Evolutionary conservation across 1,140 invertebrate genomes (phyloP), one percentile per base, ranked within the genome.

Genomic region (Bombus confusus): DNA sequence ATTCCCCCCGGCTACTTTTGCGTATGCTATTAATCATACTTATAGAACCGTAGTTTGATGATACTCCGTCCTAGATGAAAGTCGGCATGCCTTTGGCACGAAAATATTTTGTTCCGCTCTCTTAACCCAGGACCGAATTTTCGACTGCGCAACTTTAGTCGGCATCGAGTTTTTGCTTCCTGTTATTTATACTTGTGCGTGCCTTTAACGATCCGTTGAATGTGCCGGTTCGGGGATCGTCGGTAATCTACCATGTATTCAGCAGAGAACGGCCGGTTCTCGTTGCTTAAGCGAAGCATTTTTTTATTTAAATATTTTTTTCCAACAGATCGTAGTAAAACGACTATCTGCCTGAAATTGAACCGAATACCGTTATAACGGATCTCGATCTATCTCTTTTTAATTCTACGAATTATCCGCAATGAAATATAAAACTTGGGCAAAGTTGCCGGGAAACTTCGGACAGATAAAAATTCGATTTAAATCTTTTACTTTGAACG

Each of bases 61-160:
- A 41, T 39, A 52, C 15, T n/a, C 34, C 34, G 41, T 31, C 43
- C 64, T 80, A 69, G 78, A 80, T 69, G 31, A 47, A 52, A 69
- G 41, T 39, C 64, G 78, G 78, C 78, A 80, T 80, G 78, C n/a
- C 78, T 47, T 22, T 52, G 78, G 78, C 78, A 80, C 78, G 64
- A 80, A 34, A 52, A 69, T n/a, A 52, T 80, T 80, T 69, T 80
- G 43, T 80, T 80, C 64, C 64, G 78, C 78, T 71, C 64, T 80
- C 43, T 52, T 78, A 47, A 69, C 4, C 41, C 31, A 80, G 64
- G 78, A 80, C 78, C 78, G 64, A 80, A 69, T 80, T 80, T 69
- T 69, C 78, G 64, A 80, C 34, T 18, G 25, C 34, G 41, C 64
- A 52, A 47, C 64, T 62, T 52, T 80, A 69, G 43, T 39, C 57